Evolutionary conservation across 2,113 vertebrate species (phyloP).

Genomic region (Dasyornis broadbenti): DNA sequence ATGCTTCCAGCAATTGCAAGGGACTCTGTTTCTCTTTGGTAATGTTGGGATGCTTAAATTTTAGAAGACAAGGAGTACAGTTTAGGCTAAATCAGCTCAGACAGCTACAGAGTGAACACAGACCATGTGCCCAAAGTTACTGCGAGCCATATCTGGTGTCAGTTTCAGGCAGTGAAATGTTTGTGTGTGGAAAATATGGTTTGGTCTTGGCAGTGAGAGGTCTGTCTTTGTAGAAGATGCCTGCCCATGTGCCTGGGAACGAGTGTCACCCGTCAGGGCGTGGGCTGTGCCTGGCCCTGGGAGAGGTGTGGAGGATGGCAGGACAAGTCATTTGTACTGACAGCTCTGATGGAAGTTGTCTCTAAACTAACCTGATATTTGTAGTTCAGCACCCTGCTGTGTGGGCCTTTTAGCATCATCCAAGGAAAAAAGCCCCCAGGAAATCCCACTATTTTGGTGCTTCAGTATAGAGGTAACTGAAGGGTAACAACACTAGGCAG

Average conservation of each 20-base stretch:
- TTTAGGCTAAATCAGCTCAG: not conserved
- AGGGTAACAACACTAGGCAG: not conserved
- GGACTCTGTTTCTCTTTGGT: not conserved
- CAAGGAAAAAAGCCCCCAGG: not conserved
- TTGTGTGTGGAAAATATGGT: not conserved
- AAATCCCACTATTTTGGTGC: not conserved
- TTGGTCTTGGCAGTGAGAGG: not conserved
- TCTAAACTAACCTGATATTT: not conserved
- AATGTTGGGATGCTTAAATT: not conserved
- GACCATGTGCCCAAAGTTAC: fast-evolving
- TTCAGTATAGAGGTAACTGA: not conserved
- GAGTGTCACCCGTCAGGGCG: not conserved
- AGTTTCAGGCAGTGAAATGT: not conserved
- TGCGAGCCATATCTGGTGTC: fast-evolving
- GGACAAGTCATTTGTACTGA: not conserved
- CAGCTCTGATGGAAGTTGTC: not conserved
- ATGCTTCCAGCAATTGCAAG: not conserved
- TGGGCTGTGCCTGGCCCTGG: not conserved
- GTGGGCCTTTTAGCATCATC: not conserved
- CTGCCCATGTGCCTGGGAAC: not conserved
- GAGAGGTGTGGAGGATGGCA: not conserved
- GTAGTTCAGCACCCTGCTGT: not conserved
- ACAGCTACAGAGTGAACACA: not conserved
- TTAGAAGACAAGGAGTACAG: not conserved
- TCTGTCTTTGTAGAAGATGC: not conserved